These are phyloP conservation scores for Drosophila antonietae DNA, from an alignment of 2,888 invertebrate species.

Conservation along the genomic window DNA sequence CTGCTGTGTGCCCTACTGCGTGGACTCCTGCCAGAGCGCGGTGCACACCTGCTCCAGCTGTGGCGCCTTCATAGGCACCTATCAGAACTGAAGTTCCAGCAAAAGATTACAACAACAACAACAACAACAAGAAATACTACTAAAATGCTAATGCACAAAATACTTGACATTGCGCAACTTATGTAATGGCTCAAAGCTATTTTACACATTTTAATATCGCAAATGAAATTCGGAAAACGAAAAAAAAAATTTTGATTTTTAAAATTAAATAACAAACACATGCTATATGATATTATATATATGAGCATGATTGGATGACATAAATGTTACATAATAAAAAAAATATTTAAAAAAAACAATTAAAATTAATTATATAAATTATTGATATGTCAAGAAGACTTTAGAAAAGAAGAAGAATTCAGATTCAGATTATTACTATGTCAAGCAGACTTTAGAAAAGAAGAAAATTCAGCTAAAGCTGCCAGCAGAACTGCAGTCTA, in stretches of 20 bases:
- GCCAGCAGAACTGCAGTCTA: too few relatives aligned
- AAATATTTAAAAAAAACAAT: neutral
- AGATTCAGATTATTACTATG: too few relatives aligned
- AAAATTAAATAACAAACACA: too few relatives aligned
- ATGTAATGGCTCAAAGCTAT: neutral
- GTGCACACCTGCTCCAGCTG: slow-evolving; percentile 76
- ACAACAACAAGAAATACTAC: neutral
- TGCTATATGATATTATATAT: neutral
- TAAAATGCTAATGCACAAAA: neutral
- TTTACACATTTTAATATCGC: neutral
- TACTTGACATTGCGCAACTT: neutral
- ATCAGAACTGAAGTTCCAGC: slow-evolving; percentile 50
- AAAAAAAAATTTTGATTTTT: neutral
- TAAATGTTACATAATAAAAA: neutral
- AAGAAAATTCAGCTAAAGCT: too few relatives aligned
- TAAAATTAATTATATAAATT: neutral
- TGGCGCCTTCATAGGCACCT: slow-evolving; percentile 72
- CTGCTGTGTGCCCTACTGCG: slow-evolving; percentile 73
- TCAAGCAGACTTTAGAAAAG: too few relatives aligned
- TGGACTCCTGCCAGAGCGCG: slow-evolving; percentile 77
- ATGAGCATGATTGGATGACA: neutral
- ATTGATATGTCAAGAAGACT: too few relatives aligned
- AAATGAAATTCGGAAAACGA: neutral
- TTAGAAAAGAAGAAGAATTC: too few relatives aligned
- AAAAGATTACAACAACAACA: neutral